Percentiles rank a stretch among this genome's conserved stretches.
These are phyloP conservation scores for Drosophila peninsularis DNA, from an alignment of 2,888 invertebrate genomes.

Conservation along the genomic window DNA sequence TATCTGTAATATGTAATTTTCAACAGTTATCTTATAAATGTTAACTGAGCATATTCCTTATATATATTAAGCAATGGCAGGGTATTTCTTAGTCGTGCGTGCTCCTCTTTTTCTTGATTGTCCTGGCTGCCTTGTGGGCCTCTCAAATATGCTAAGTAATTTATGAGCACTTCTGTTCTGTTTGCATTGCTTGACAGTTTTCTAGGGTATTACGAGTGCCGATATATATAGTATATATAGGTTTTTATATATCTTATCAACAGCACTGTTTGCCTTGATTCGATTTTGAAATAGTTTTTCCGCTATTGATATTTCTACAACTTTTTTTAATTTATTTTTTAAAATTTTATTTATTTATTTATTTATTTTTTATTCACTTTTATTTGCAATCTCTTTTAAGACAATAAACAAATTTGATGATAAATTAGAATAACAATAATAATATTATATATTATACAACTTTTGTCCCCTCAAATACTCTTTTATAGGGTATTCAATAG, in stretches of 20 bases:
- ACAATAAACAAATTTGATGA: no score
- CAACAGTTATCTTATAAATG: background rate
- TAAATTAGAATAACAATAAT: no score
- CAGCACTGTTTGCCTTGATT: no score
- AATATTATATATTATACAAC: no score
- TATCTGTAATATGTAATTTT: background rate
- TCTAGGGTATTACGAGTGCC: background rate
- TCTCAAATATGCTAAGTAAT: conserved; percentile 44
- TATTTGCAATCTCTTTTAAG: no score
- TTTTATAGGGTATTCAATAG: conserved; percentile 6
- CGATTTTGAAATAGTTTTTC: no score
- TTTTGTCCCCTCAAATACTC: no score
- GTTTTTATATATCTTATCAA: background rate
- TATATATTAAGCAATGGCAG: background rate
- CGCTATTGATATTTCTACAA: no score
- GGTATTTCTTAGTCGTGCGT: background rate
- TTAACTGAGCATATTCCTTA: background rate
- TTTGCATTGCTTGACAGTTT: background rate
- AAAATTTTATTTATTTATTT: no score
- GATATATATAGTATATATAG: background rate
- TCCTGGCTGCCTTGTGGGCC: conserved; percentile 17
- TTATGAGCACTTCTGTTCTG: conserved; percentile 24
- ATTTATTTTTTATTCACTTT: no score
- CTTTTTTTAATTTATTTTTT: no score
- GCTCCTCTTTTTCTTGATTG: background rate